Percentiles rank a stretch among this genome's conserved stretches.
phyloP scores from a whole-genome alignment of 2,113 vertebrate genomes.

The Rhinopomastus cyanomelas region DNA sequence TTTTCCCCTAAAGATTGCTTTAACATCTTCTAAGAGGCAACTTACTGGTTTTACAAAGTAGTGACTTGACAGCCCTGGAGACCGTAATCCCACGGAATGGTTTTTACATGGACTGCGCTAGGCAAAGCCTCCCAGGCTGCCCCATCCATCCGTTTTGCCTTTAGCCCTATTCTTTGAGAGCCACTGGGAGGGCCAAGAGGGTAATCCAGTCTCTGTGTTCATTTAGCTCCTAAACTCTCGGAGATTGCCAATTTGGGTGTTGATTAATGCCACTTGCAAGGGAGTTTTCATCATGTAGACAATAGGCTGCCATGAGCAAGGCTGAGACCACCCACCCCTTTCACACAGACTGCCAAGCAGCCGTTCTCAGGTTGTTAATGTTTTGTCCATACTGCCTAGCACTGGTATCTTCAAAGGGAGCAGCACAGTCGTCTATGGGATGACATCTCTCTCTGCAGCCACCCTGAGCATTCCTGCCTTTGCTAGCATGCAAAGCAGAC shows the following conservation, averaged over 20 bases:
- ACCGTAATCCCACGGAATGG: background rate
- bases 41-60: background rate
- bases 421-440: rapidly evolving
- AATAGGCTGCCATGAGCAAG: background rate
- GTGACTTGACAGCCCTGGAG: background rate
- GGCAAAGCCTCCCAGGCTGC: background rate
- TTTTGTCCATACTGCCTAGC: background rate
- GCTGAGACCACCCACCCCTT: constrained; percentile 22
- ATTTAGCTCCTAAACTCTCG: background rate
- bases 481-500: rapidly evolving
- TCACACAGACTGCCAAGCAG: background rate
- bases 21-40: constrained; percentile 15
- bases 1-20: constrained; percentile 4
- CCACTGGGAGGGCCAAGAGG: background rate
- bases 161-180: background rate
- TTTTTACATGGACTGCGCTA: background rate
- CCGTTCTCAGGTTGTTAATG: background rate
- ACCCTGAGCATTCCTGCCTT: background rate
- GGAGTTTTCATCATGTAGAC: constrained; percentile 11
- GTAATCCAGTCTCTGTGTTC: background rate
- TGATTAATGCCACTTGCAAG: background rate
- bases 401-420: background rate
- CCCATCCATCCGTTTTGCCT: background rate
- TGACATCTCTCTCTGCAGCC: background rate
- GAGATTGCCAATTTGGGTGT: background rate